A percentile compares a stretch with the other conserved stretches of the same genome.
Conservation (phyloP, 2,888 invertebrate species). For the Saturnia japonica region DNA sequence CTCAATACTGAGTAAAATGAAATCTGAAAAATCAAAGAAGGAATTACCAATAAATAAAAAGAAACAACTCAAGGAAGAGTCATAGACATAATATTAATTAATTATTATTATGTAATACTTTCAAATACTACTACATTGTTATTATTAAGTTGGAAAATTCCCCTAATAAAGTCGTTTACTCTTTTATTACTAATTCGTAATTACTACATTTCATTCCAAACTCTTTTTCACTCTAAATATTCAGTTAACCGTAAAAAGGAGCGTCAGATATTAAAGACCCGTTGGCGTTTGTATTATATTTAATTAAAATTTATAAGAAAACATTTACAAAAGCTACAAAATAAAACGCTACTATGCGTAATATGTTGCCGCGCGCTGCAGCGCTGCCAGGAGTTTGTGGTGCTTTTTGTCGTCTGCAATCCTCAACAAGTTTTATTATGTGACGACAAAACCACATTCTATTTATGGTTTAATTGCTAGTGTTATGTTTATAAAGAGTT, state of each 20-base stretch:
- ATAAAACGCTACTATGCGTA: constrained; percentile 59
- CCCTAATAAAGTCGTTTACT: neutral
- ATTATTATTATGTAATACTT: no score
- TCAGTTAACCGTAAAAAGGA: constrained; percentile 44
- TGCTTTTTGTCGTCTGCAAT: constrained; percentile 59
- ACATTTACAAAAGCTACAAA: constrained; percentile 39
- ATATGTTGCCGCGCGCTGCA: constrained; percentile 47
- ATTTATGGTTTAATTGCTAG: constrained; percentile 47
- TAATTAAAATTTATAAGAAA: constrained; percentile 75
- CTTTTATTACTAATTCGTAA: neutral
- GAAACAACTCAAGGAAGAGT: neutral
- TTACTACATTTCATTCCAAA: neutral
- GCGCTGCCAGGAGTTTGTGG: constrained; percentile 42
- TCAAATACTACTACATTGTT: no score
- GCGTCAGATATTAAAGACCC: constrained; percentile 61
- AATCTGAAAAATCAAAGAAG: neutral
- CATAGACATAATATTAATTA: no score
- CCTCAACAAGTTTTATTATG: constrained; percentile 59
- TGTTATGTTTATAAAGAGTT: constrained; percentile 42
- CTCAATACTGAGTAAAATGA: neutral
- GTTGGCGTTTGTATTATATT: constrained; percentile 66
- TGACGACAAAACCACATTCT: constrained; percentile 58
- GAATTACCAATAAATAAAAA: neutral
- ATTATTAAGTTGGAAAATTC: neutral
- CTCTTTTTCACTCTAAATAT: neutral